Conservation (phyloP, 2,888 invertebrate genomes). For the Rhopalosiphum nymphaeae region DNA sequence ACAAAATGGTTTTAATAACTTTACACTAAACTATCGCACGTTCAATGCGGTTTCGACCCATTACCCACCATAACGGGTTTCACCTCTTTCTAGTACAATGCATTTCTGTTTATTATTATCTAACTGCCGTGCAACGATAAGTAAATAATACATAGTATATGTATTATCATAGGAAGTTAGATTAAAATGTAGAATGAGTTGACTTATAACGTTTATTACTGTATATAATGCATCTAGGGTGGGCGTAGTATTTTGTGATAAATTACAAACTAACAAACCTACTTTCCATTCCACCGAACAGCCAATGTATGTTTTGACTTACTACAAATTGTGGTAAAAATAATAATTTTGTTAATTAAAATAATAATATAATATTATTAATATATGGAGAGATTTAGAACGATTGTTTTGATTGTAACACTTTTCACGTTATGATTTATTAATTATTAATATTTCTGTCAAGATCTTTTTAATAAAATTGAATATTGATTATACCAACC, state of each 20-base stretch:
- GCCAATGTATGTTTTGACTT: not conserved
- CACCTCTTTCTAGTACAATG: not conserved
- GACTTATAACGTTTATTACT: not conserved
- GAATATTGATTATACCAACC: not conserved
- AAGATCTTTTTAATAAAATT: not conserved
- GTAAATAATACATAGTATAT: not conserved
- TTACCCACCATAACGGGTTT: conserved; percentile 21
- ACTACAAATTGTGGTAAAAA: not conserved
- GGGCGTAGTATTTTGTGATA: not conserved
- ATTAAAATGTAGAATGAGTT: not conserved
- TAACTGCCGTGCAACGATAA: not conserved
- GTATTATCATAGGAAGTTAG: not conserved
- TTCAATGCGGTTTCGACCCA: conserved; percentile 42
- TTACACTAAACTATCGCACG: not conserved
- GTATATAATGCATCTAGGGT: not conserved
- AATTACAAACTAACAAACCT: not conserved
- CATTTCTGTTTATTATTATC: conserved; percentile 8
- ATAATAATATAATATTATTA: not conserved
- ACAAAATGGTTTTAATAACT: conserved; percentile 25
- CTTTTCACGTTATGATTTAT: not conserved
- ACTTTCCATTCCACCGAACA: not conserved
- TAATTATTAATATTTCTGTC: not conserved
- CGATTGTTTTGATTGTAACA: too few relatives aligned
- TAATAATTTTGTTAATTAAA: not conserved
- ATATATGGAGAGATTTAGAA: not conserved